These are phyloP conservation scores for Syrrhaptes paradoxus DNA, from an alignment of 2,113 vertebrate genomes.

Conservation along the genomic window DNA sequence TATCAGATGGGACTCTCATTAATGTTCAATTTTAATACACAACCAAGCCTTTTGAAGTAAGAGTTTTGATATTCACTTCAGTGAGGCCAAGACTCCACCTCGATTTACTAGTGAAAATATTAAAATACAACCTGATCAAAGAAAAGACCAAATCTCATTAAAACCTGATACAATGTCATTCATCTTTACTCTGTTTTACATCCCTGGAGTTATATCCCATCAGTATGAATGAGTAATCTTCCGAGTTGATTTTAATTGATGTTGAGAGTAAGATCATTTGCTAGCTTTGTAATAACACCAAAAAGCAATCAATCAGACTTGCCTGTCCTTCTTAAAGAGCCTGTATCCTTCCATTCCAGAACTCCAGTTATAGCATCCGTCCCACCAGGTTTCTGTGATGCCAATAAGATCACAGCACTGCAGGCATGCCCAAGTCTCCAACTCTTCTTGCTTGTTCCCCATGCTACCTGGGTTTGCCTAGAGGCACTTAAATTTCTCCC, in stretches of 20 bases:
- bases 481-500: too few species aligned
- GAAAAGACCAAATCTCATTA: not conserved
- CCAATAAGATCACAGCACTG: too few species aligned
- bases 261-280: not conserved
- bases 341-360: too few species aligned
- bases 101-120: not conserved
- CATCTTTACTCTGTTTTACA: not conserved
- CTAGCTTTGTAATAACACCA: not conserved
- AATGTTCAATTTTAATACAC: not conserved
- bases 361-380: too few species aligned
- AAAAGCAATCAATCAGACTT: not conserved
- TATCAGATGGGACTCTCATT: not conserved
- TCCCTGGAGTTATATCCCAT: not conserved
- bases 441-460: too few species aligned
- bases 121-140: not conserved
- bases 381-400: too few species aligned
- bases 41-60: not conserved
- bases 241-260: slow-evolving; percentile 26
- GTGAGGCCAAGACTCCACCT: not conserved
- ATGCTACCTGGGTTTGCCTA: too few species aligned
- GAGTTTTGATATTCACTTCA: not conserved
- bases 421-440: too few species aligned
- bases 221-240: not conserved
- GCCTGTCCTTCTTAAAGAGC: not conserved
- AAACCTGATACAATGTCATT: not conserved